Evolutionary conservation across 2,888 invertebrate species (phyloP), one percentile per base, ranked within the genome.

Genomic region (Tipula unca): DNA sequence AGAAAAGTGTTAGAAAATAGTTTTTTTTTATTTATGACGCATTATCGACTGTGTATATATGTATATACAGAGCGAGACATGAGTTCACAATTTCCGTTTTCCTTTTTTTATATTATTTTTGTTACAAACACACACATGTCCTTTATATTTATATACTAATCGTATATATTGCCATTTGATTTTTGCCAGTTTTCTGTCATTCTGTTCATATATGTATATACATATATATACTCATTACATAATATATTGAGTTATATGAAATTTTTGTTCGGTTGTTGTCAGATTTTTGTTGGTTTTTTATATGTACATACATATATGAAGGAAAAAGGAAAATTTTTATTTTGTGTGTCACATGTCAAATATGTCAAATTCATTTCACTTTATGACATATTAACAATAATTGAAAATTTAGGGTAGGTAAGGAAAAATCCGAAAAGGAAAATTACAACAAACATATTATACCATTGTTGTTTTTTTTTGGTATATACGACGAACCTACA

Each of bases 361-460:
- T 69, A 69, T 69, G n/a, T 69, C 69, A 69, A 69, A 69, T 69
- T 69, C 69, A 69, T 69, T 69, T 69, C 25, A 69, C 13, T 69
- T 69, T 69, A 69, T 69, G 69, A 69, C 69, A 69, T 69, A 69
- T 69, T 69, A 69, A 69, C 69, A 69, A 69, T 69, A 69, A 69
- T 69, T 69, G 69, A 69, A 69, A 69, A 25, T 69, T 69, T 69
- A 10, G 25, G 69, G 69, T 25, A 69, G 69, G 69, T 69, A 69
- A 25, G 69, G 69, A 20, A 25, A 8, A 69, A 10, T 10, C 69
- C 69, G 25, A 69, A 69, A 69, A 10, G 25, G 69, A 69, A 25
- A 69, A 69, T 25, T 69, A 69, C 48, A 54, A 54, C 17, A 54
- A 54, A 54, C 4, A 54, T n/a, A n/a, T n/a, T n/a, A n/a, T 17